phyloP scores from a whole-genome alignment of 1,140 invertebrate genomes.

The Listronotus bonariensis region DNA sequence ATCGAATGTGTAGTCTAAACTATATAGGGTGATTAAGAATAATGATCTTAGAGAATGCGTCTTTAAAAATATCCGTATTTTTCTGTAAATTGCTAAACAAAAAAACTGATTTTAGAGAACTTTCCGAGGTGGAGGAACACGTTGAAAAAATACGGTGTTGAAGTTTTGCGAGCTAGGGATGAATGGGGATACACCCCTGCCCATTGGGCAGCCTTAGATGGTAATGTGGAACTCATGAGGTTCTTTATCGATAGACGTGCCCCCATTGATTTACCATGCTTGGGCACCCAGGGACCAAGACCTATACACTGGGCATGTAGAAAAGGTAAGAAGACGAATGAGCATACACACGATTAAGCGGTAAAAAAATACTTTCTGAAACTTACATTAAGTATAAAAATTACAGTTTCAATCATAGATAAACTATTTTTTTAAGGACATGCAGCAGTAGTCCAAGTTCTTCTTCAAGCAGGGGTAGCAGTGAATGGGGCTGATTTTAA shows the following conservation, averaged over 20 bases:
- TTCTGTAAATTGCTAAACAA: no score
- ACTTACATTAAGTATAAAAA: no score
- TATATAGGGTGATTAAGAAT: no score
- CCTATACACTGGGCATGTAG: slow-evolving; percentile 91
- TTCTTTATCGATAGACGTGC: slow-evolving; percentile 82
- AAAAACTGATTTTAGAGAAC: slow-evolving; percentile 65
- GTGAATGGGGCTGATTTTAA: slow-evolving; percentile 90
- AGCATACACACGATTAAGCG: no score
- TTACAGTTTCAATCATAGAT: no score
- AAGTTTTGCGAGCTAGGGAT: slow-evolving; percentile 75
- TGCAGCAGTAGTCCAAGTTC: slow-evolving; percentile 77
- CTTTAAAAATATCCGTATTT: no score
- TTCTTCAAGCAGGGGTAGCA: slow-evolving; percentile 74
- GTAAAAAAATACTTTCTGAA: no score
- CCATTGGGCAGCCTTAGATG: slow-evolving; percentile 89
- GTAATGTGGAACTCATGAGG: slow-evolving; percentile 81
- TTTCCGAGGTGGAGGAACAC: slow-evolving; percentile 74
- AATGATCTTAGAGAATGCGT: no score
- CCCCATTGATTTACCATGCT: slow-evolving; percentile 81
- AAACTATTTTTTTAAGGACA: slow-evolving; percentile 63
- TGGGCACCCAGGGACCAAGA: slow-evolving; percentile 84
- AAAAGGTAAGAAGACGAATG: no score
- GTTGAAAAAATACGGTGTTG: slow-evolving; percentile 76
- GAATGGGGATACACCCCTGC: slow-evolving; percentile 91
- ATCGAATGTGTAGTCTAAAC: no score